Conservation (phyloP, 2,113 vertebrate species). For the Natator depressus region DNA sequence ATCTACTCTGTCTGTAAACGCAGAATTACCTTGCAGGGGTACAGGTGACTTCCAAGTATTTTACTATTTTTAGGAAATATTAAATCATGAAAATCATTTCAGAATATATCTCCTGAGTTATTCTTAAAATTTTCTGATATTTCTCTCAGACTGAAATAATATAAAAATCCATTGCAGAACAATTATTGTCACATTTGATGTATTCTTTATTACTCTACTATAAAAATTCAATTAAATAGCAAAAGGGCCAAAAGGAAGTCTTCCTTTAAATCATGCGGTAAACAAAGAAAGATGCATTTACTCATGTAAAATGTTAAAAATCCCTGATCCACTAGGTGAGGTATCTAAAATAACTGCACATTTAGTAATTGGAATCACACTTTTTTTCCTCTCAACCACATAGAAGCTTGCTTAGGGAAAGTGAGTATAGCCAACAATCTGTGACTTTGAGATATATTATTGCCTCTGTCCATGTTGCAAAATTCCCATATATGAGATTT, state of each 20-base stretch:
- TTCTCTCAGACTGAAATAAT: slow-evolving; percentile 50
- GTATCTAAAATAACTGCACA: slow-evolving; percentile 26
- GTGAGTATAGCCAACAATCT: slow-evolving; percentile 38
- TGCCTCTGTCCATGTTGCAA: slow-evolving; percentile 31
- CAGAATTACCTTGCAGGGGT: slow-evolving; percentile 2
- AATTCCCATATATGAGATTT: slow-evolving; percentile 28
- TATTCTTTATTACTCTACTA: slow-evolving; percentile 61
- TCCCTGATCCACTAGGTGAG: neutral
- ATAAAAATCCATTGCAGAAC: slow-evolving; percentile 60
- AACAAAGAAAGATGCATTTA: slow-evolving; percentile 26
- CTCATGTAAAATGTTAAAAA: slow-evolving; percentile 22
- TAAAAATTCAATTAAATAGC: slow-evolving; percentile 70
- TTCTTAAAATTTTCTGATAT: slow-evolving; percentile 32
- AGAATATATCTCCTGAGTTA: slow-evolving; percentile 22
- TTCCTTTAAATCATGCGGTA: slow-evolving; percentile 67
- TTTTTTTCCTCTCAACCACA: neutral
- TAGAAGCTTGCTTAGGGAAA: neutral
- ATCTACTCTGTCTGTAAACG: neutral
- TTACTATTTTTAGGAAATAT: slow-evolving; percentile 23
- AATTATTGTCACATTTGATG: slow-evolving; percentile 59
- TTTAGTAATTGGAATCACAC: slow-evolving; percentile 1
- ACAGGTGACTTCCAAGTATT: slow-evolving; percentile 2
- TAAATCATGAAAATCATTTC: slow-evolving; percentile 23
- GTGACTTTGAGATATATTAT: neutral
- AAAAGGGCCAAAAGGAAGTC: slow-evolving; percentile 39